Evolutionary conservation across 2,888 invertebrate species (phyloP), one percentile per base, ranked within the genome.

Genomic region (Lycia hirtaria): DNA sequence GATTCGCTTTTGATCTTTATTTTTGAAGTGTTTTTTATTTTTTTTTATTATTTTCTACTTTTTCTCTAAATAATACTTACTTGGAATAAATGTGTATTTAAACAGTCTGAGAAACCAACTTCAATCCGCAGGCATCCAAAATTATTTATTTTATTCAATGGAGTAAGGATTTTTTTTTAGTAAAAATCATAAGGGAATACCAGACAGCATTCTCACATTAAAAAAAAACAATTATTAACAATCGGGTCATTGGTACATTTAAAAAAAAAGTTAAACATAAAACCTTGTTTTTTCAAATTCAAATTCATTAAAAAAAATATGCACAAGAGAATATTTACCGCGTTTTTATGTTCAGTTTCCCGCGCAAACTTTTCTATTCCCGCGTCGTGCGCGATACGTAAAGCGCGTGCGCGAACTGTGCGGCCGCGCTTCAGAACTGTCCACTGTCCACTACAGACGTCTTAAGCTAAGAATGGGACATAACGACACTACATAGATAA

Each of bases 331-430:
- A 56, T 44, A 55, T 55, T 74, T 78, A 77, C 80, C 78, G 70
- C 69, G 70, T 54, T 60, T 53, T 62, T 59, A 52, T 53, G 35
- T 28, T 57, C 64, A 59, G 53, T 56, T 74, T 78, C 66, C 73
- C 76, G 78, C 75, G 71, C 55, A 68, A 72, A 67, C 26, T 64
- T 65, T 48, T 56, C 55, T 58, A 60, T 54, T 40, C 19, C 50
- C 71, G 64, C 71, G 56, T 64, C 67, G 56, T 64, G 54, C 53
- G 58, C 53, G 60, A 71, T 22, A 19, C 12, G 9, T 17, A 37
- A 62, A 63, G 82, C 88, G 88, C 90, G 85, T 87, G 85, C 88
- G 88, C 88, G 68, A 60, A 65, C 67, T 70, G n/a, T n/a, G 71
- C 78, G 75, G 80, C 71, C 84, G 84, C 87, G 81, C 85, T 77